A percentile compares a stretch with the other conserved stretches of the same genome.
Conservation (phyloP, 2,113 vertebrate species). For the Pimephales promelas region DNA sequence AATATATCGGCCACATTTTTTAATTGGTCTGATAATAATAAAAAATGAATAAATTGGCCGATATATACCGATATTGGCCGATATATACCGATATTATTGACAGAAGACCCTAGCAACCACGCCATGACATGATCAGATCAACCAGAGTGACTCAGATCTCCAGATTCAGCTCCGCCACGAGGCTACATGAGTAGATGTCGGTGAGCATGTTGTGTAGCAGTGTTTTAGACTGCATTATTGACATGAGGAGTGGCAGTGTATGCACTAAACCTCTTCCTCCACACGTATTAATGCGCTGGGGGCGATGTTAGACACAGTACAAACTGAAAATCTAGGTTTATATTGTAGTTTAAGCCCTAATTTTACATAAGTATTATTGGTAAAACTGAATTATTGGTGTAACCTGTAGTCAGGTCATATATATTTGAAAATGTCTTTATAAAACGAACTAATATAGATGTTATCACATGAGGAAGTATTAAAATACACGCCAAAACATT, state of each 20-base stretch:
- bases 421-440: not conserved
- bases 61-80: no score
- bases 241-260: not conserved
- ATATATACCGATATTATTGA: no score
- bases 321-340: not conserved
- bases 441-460: not conserved
- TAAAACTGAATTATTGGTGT: not conserved
- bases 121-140: not conserved
- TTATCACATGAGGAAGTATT: not conserved
- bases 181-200: not conserved
- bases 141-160: not conserved
- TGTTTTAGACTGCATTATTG: slow-evolving; percentile 7
- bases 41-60: no score
- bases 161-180: not conserved
- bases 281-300: not conserved
- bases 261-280: not conserved
- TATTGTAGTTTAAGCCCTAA: not conserved
- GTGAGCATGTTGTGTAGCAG: no score
- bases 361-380: not conserved
- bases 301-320: not conserved
- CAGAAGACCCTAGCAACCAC: not conserved
- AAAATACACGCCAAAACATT: not conserved
- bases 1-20: no score
- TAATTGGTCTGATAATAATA: no score
- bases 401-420: not conserved